These are phyloP conservation scores for Drosophila novamexicana DNA, from an alignment of 1,140 invertebrate genomes.

Conservation along the genomic window DNA sequence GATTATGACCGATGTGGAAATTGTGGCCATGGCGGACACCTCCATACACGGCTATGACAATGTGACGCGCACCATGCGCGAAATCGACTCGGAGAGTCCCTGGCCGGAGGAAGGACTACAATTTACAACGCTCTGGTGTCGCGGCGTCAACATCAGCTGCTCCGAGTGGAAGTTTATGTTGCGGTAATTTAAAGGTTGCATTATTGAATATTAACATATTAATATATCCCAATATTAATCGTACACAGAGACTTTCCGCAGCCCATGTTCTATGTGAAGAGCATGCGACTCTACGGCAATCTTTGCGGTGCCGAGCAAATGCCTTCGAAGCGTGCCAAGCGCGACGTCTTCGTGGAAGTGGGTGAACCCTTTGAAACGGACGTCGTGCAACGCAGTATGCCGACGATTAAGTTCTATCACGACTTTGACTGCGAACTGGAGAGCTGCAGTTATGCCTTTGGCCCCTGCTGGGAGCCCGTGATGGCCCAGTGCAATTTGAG, in stretches of 20 bases:
- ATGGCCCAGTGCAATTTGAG: slow-evolving; percentile 97
- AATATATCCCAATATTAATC: background rate
- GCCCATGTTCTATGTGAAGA: slow-evolving; percentile 92
- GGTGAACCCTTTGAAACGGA: slow-evolving; percentile 91
- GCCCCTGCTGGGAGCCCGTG: slow-evolving; percentile 99
- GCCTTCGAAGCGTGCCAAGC: slow-evolving; percentile 90
- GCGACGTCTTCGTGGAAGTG: slow-evolving; percentile 89
- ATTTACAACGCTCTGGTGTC: slow-evolving; percentile 97
- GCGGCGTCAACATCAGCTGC: slow-evolving; percentile 92
- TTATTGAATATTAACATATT: background rate
- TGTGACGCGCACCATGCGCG: slow-evolving; percentile 89
- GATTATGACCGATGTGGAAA: slow-evolving; percentile 91
- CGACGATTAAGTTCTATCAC: slow-evolving; percentile 98
- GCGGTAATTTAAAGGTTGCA: slow-evolving; percentile 53
- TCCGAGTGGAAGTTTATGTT: slow-evolving; percentile 94
- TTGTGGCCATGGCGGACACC: slow-evolving; percentile 94
- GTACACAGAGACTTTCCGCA: slow-evolving; percentile 96
- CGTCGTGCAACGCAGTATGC: slow-evolving; percentile 94
- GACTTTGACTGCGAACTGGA: slow-evolving; percentile 98
- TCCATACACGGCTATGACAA: slow-evolving; percentile 93
- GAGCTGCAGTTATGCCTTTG: slow-evolving; percentile 96
- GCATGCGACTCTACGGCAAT: slow-evolving; percentile 94
- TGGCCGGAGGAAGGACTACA: slow-evolving; percentile 96
- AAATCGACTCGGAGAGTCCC: slow-evolving; percentile 93
- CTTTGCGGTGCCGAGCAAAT: slow-evolving; percentile 95